These are phyloP conservation scores for Acleris literana DNA, from an alignment of 2,888 invertebrate species.

Conservation along the genomic window DNA sequence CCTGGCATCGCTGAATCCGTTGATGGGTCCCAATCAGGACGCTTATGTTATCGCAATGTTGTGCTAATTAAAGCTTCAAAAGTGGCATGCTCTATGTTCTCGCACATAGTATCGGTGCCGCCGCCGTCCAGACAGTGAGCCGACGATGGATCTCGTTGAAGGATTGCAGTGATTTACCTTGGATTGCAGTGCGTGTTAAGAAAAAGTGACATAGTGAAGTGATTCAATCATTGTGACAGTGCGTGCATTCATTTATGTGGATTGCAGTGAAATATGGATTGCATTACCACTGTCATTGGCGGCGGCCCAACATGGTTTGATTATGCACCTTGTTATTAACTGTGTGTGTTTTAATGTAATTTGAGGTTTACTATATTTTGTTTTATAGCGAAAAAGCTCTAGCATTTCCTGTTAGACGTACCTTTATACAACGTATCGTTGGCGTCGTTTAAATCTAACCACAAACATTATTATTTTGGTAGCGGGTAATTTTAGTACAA, in stretches of 20 bases:
- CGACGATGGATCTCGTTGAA: slow-evolving; percentile 52
- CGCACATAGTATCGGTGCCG: slow-evolving; percentile 65
- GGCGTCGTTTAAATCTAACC: too few relatives aligned
- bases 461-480: too few relatives aligned
- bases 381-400: too few relatives aligned
- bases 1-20: slow-evolving; percentile 31
- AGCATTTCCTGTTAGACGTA: too few relatives aligned
- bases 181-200: slow-evolving; percentile 80
- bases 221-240: slow-evolving; percentile 65
- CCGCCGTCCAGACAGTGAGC: slow-evolving; percentile 68
- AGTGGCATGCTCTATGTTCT: slow-evolving; percentile 58
- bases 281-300: slow-evolving; percentile 66
- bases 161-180: slow-evolving; percentile 79
- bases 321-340: slow-evolving; percentile 73
- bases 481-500: too few relatives aligned
- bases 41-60: slow-evolving; percentile 51
- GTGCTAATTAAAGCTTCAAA: slow-evolving; percentile 46
- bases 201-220: slow-evolving; percentile 73
- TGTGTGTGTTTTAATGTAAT: slow-evolving; percentile 51
- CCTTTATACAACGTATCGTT: too few relatives aligned
- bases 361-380: slow-evolving; percentile 9
- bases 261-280: slow-evolving; percentile 40
- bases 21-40: slow-evolving; percentile 28
- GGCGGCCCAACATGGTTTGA: slow-evolving; percentile 69
- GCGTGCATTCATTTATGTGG: slow-evolving; percentile 58